Conservation (phyloP, 2,797 vertebrate genomes). For the Tauraco hartlaubi region DNA sequence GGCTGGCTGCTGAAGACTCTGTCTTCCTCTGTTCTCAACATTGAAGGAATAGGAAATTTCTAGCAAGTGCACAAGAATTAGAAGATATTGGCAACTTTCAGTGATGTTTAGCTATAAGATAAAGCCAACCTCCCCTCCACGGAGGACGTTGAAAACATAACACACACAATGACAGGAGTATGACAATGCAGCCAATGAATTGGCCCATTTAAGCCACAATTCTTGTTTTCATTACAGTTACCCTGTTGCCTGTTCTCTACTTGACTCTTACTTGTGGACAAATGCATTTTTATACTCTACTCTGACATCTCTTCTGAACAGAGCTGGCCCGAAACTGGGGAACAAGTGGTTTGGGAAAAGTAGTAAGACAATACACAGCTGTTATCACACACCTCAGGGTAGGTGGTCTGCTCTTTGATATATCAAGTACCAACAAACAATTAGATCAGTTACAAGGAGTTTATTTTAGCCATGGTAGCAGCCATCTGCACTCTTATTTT, state of each 20-base stretch:
- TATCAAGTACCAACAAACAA: not conserved
- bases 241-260: not conserved
- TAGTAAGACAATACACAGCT: not conserved
- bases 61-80: not conserved
- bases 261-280: not conserved
- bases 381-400: constrained; percentile 1
- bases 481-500: not conserved
- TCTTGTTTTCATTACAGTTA: not conserved
- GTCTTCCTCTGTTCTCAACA: not conserved
- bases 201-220: not conserved
- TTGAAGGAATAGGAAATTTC: not conserved
- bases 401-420: constrained; percentile 17
- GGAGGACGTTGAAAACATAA: not conserved
- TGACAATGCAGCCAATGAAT: not conserved
- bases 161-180: not conserved
- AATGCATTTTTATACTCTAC: not conserved
- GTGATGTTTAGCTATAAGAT: not conserved
- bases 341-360: not conserved
- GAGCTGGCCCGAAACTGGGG: not conserved
- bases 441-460: not conserved
- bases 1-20: not conserved
- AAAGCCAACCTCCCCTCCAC: not conserved
- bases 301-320: not conserved
- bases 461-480: constrained; percentile 35
- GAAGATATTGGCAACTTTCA: not conserved